These are phyloP conservation scores for Lepidurus couesii DNA, from an alignment of 1,140 invertebrate genomes.

Conservation along the genomic window DNA sequence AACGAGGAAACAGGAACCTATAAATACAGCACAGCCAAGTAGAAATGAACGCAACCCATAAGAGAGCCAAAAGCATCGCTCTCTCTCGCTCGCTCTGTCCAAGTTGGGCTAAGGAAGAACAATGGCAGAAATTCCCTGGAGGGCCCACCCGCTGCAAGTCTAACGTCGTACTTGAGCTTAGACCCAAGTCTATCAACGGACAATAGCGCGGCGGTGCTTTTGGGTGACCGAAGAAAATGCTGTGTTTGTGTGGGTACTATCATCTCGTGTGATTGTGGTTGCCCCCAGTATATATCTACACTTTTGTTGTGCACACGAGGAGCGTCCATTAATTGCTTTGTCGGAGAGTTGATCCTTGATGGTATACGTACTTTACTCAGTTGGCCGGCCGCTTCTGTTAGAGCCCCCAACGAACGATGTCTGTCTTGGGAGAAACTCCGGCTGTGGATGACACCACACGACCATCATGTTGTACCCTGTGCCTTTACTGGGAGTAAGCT, in stretches of 20 bases:
- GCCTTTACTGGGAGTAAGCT: not conserved
- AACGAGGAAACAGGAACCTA: constrained; percentile 19
- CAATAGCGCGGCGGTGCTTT: not conserved
- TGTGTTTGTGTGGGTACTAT: not conserved
- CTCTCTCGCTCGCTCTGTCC: not conserved
- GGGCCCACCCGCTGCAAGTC: not conserved
- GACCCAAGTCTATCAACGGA: constrained; percentile 9
- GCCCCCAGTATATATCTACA: not conserved
- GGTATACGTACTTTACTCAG: not conserved
- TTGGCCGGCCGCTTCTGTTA: not conserved
- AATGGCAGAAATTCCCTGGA: not conserved
- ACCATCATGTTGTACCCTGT: not conserved
- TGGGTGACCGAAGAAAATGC: not conserved
- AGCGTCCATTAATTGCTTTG: constrained; percentile 16
- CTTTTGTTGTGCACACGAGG: not conserved
- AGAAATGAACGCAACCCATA: constrained; percentile 1
- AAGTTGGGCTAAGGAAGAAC: not conserved
- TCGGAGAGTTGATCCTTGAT: constrained; percentile 14
- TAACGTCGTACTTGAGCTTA: not conserved
- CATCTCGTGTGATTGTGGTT: constrained; percentile 5
- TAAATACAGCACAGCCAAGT: constrained; percentile 10
- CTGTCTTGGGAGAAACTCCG: constrained; percentile 13
- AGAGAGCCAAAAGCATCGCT: not conserved
- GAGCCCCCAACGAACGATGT: not conserved
- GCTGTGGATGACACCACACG: constrained; percentile 17